A percentile compares a stretch with the other conserved stretches of the same genome.
These are phyloP conservation scores for Drosophila limbata DNA, from an alignment of 2,888 invertebrate genomes.

Conservation along the genomic window DNA sequence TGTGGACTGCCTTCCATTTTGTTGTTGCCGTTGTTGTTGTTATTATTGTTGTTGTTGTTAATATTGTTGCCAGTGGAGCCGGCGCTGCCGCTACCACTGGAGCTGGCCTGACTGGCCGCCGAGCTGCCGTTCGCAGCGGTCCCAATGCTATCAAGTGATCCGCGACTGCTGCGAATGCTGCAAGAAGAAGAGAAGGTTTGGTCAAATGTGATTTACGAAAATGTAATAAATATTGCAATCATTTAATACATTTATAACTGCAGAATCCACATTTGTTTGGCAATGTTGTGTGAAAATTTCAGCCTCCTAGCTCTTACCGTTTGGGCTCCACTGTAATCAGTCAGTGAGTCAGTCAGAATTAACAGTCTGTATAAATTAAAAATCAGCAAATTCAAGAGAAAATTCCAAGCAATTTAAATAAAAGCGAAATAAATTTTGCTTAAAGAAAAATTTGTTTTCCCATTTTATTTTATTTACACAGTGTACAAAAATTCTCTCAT, in stretches of 20 bases:
- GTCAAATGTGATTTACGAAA: not conserved
- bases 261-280: too few species aligned
- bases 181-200: slow-evolving; percentile 6
- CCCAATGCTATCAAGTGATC: slow-evolving; percentile 85
- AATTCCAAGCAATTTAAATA: not conserved
- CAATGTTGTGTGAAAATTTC: too few species aligned
- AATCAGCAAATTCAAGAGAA: too few species aligned
- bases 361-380: too few species aligned
- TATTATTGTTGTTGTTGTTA: slow-evolving; percentile 53
- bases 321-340: too few species aligned
- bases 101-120: slow-evolving; percentile 83
- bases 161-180: slow-evolving; percentile 85
- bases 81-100: slow-evolving; percentile 62
- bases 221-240: too few species aligned
- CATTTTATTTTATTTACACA: too few species aligned
- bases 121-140: slow-evolving; percentile 83
- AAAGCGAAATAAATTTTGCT: not conserved
- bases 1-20: slow-evolving; percentile 73
- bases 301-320: too few species aligned
- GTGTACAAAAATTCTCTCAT: not conserved
- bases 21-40: slow-evolving; percentile 34
- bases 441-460: not conserved
- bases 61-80: slow-evolving; percentile 56
- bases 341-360: too few species aligned
- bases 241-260: too few species aligned